Base-by-base conservation (phyloP, 2,888 invertebrate species). In the Heliconius aoede region DNA sequence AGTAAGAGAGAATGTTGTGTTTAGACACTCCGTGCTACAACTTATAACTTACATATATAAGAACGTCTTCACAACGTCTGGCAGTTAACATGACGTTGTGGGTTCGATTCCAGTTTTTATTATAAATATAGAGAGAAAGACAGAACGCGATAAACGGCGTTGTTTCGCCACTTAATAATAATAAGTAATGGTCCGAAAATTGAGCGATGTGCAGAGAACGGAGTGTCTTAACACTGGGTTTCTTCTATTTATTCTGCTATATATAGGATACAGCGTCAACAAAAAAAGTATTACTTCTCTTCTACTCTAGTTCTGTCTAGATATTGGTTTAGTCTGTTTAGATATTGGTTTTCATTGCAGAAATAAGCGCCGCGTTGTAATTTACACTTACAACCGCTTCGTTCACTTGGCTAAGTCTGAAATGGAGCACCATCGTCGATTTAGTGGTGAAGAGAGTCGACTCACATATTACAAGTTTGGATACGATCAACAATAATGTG, bases 331-430 rank as follows among this genome's bases (percentile, higher is more conserved):
- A n/a, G 1, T 5, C 11, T 5, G 24, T 60, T 24, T 26, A 60
- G 26, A 60, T 60, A 60, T 60, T 7, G 60, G 5, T 60, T 60
- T 60, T 60, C 60, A 60, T 60, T 60, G 26, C 60, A 28, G 60
- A 26, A 24, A 60, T 60, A 60, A 60, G 26, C 58, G 58, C 58
- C 26, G 58, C 58, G 24, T 60, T 60, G 60, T 60, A 60, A 60
- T 60, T 26, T 26, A 60, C 26, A 60, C 60, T 7, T 26, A 13
- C 13, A 60, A 15, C 26, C 24, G 26, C 11, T 4, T 21, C 46
- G 21, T 58, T 24, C 24, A 26, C 24, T 26, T 58, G 4, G 60
- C 58, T 15, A 60, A 24, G 24, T 13, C 58, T 24, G 58, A 60
- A 60, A 60, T 60, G 58, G 11, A 26, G 26, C 24, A n/a, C 24